A percentile compares a stretch with the other conserved stretches of the same genome.
Conservation (phyloP, 1,140 invertebrate species). For the Drosophila carrolli region DNA sequence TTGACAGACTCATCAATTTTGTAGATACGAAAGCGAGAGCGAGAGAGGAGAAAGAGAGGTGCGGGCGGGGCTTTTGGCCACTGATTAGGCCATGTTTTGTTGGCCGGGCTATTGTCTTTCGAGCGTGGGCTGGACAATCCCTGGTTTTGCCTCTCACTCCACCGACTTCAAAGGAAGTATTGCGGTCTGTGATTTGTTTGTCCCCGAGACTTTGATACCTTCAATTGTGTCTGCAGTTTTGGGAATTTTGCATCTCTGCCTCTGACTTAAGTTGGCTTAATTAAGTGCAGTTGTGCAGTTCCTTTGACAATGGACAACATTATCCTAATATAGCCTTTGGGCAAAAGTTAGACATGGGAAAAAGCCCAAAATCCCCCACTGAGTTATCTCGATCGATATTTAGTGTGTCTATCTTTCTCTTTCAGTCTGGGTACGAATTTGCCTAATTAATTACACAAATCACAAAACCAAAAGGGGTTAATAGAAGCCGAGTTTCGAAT, state of each 20-base stretch:
- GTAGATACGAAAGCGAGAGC: slow-evolving; percentile 64
- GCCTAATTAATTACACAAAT: slow-evolving; percentile 80
- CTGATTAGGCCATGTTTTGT: slow-evolving; percentile 57
- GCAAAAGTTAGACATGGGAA: slow-evolving; percentile 1
- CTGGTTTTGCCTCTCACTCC: slow-evolving; percentile 17
- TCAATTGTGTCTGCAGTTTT: slow-evolving; percentile 59
- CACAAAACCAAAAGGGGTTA: slow-evolving; percentile 32
- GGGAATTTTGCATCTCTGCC: slow-evolving; percentile 37
- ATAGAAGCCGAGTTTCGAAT: slow-evolving; percentile 23
- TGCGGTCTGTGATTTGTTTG: slow-evolving; percentile 80
- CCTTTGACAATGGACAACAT: slow-evolving; percentile 70
- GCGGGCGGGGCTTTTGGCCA: slow-evolving; percentile 24
- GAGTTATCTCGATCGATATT: slow-evolving; percentile 29
- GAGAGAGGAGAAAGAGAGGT: neutral
- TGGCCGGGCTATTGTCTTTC: slow-evolving; percentile 49
- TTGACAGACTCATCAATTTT: slow-evolving; percentile 84
- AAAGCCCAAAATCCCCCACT: slow-evolving; percentile 3
- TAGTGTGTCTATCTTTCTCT: slow-evolving; percentile 18
- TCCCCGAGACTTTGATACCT: slow-evolving; percentile 50
- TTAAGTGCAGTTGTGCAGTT: slow-evolving; percentile 72
- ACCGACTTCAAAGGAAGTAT: slow-evolving; percentile 65
- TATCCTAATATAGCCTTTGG: slow-evolving; percentile 63
- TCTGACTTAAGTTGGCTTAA: slow-evolving; percentile 74
- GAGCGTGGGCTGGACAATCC: slow-evolving; percentile 31
- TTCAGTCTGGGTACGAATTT: slow-evolving; percentile 64